Percentiles rank a stretch among this genome's conserved stretches.
phyloP scores from a whole-genome alignment of 2,888 invertebrate genomes.

The Macrosoma leucophasiata region DNA sequence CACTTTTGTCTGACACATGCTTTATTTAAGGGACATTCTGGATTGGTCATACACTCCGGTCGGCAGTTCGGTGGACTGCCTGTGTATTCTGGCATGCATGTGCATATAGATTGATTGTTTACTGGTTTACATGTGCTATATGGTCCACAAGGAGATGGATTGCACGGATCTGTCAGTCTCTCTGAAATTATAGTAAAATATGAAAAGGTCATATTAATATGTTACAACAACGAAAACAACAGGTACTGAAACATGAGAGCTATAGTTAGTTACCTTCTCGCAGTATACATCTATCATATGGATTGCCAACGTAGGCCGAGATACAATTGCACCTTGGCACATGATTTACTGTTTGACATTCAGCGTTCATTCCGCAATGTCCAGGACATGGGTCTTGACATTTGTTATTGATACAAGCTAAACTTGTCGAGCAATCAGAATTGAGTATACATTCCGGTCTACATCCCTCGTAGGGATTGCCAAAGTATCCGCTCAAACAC shows the following conservation, averaged over 20 bases:
- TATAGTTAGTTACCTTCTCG: slow-evolving; percentile 45
- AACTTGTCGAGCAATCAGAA: slow-evolving; percentile 79
- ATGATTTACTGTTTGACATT: slow-evolving; percentile 85
- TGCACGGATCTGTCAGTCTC: slow-evolving; percentile 78
- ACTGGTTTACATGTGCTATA: slow-evolving; percentile 80
- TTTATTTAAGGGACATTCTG: slow-evolving; percentile 85
- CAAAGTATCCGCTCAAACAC: slow-evolving; percentile 80
- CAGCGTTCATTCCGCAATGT: slow-evolving; percentile 83
- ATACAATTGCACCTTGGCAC: slow-evolving; percentile 84
- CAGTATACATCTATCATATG: slow-evolving; percentile 67
- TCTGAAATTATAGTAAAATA: slow-evolving; percentile 42
- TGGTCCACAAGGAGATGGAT: slow-evolving; percentile 87
- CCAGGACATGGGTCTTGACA: slow-evolving; percentile 85
- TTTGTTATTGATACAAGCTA: slow-evolving; percentile 80
- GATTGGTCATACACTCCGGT: slow-evolving; percentile 86
- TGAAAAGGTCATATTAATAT: no score
- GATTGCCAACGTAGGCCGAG: slow-evolving; percentile 81
- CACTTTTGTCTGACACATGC: slow-evolving; percentile 87
- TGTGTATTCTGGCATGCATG: slow-evolving; percentile 79
- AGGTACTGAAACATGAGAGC: neutral
- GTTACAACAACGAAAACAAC: neutral
- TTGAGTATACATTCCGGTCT: slow-evolving; percentile 83
- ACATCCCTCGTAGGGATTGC: slow-evolving; percentile 82
- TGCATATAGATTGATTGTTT: slow-evolving; percentile 80
- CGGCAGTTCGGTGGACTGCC: slow-evolving; percentile 86